Percentiles rank a stretch among this genome's conserved stretches.
phyloP scores from a whole-genome alignment of 2,888 invertebrate genomes.

The Athalia circularis region DNA sequence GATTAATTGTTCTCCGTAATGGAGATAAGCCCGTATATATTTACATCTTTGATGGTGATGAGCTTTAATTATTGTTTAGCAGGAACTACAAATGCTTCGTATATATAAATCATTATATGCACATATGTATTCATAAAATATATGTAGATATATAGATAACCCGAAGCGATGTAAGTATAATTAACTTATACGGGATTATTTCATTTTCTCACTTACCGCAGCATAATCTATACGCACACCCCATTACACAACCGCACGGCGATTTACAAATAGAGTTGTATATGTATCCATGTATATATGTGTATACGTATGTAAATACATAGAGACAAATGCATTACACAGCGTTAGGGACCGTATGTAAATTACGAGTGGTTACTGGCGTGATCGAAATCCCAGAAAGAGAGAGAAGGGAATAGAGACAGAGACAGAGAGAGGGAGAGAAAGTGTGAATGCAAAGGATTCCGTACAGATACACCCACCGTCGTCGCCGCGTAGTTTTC shows the following conservation, averaged over 20 bases:
- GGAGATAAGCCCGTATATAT: too few relatives aligned
- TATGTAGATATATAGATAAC: conserved; percentile 13
- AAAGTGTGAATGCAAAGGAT: background rate
- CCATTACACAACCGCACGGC: background rate
- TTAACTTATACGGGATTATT: conserved; percentile 59
- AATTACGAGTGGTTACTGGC: conserved; percentile 60
- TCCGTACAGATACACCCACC: background rate
- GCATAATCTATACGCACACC: conserved; percentile 55
- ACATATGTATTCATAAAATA: background rate
- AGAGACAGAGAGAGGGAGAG: conserved; percentile 32
- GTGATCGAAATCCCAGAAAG: conserved; percentile 55
- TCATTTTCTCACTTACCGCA: conserved; percentile 54
- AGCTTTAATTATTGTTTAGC: too few relatives aligned
- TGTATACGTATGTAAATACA: too few relatives aligned
- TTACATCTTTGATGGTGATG: too few relatives aligned
- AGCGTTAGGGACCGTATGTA: conserved; percentile 51
- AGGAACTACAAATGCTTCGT: too few relatives aligned
- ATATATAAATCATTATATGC: too few relatives aligned
- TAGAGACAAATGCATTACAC: background rate
- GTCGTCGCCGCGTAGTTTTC: background rate
- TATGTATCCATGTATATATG: background rate
- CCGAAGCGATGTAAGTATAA: conserved; percentile 59
- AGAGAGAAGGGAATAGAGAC: conserved; percentile 43
- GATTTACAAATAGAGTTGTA: conserved; percentile 4
- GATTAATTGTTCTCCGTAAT: too few relatives aligned